Evolutionary conservation across 2,113 vertebrate genomes (phyloP), one percentile per base, ranked within the genome.

Genomic region (Chionodraco myersi): DNA sequence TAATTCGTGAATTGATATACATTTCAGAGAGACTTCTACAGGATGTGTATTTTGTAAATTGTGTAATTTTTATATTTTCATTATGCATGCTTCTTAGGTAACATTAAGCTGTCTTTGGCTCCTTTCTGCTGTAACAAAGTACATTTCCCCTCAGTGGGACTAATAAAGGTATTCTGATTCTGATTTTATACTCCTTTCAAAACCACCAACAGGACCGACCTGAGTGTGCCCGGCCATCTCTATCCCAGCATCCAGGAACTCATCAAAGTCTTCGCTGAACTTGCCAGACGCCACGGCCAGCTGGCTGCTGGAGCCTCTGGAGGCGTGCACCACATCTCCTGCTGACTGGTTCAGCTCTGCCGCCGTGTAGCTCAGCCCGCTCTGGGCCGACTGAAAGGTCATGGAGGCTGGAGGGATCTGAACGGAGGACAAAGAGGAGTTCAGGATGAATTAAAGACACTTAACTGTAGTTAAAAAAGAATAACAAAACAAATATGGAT

Each of bases 141-240:
- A 30, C 30, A 30, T 30, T 30, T 30, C 30, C 30, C 30, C 3
- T 30, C 30, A 4, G 30, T 30, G 30, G 30, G 30, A 30, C 30
- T 30, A 30, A 30, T 30, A 30, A 30, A 30, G 30, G 30, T 30
- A 30, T 30, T 30, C 3, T 30, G 26, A 26, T 26, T 26, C 26
- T 26, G 30, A 4, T 30, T 4, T 30, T 30, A 30, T 30, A 30
- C 3, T 30, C 30, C 30, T 30, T 30, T 30, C 30, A 30, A 30
- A 30, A 4, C 30, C 30, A 30, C 30, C 30, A 30, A 49, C 6
- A 5, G 47, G 10, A 81, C 66, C 4, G 84, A 98, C 98, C 95
- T 98, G 98, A 3, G 98, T 98, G 85, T 99, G 98, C 10, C 98
- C 98, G 0, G 98, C 98, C 97, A 99, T 99, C 94, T 99, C 98